These are phyloP conservation scores for Pherbina coryleti DNA, from an alignment of 2,888 invertebrate species.

Conservation along the genomic window DNA sequence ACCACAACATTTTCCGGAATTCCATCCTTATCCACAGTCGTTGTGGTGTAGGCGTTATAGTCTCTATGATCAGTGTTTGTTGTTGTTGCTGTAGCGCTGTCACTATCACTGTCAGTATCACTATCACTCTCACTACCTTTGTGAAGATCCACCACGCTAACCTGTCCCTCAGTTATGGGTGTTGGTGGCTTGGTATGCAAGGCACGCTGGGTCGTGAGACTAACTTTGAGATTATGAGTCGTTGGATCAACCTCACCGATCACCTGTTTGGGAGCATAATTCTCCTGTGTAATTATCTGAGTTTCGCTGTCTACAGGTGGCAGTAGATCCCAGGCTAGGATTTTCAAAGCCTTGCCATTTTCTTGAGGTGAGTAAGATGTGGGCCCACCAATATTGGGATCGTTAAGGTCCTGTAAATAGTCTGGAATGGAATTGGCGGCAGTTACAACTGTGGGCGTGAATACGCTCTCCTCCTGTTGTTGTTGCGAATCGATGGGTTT, in stretches of 20 bases:
- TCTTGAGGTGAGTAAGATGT: slow-evolving; percentile 57
- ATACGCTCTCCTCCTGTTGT: slow-evolving; percentile 46
- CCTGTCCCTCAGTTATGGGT: slow-evolving; percentile 42
- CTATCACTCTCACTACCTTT: background rate
- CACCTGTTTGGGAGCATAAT: slow-evolving; percentile 48
- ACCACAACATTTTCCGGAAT: background rate
- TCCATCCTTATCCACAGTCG: slow-evolving; percentile 22
- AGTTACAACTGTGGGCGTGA: slow-evolving; percentile 37
- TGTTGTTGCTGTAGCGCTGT: slow-evolving; percentile 35
- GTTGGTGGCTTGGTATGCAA: slow-evolving; percentile 13
- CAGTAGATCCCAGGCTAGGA: slow-evolving; percentile 66
- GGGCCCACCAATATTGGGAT: slow-evolving; percentile 59
- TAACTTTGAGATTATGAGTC: slow-evolving; percentile 51
- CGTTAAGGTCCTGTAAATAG: slow-evolving; percentile 61
- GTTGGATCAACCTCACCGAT: slow-evolving; percentile 52
- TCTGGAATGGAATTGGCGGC: slow-evolving; percentile 51
- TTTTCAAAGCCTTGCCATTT: slow-evolving; percentile 53
- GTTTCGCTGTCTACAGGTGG: slow-evolving; percentile 56
- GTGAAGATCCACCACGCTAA: slow-evolving; percentile 44
- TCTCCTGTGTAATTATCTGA: slow-evolving; percentile 53
- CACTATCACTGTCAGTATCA: background rate
- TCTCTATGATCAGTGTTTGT: slow-evolving; percentile 29
- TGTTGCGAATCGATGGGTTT: slow-evolving; percentile 26
- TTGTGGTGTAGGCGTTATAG: slow-evolving; percentile 51
- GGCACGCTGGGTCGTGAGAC: slow-evolving; percentile 42